Conservation (phyloP, 2,113 vertebrate genomes). For the Notothenia rossii region DNA sequence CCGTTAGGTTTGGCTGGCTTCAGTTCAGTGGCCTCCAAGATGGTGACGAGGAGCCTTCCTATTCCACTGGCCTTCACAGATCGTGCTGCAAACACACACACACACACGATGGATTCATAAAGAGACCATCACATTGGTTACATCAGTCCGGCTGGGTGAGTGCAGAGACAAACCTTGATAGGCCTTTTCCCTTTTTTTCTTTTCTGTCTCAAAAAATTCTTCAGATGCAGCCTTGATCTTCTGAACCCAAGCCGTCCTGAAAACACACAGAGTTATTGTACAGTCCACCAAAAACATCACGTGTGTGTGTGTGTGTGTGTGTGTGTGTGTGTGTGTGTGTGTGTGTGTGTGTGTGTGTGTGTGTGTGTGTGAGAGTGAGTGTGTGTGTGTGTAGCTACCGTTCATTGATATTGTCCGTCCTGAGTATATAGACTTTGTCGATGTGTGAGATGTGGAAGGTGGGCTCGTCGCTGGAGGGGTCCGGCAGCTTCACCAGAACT, state of each 20-base stretch:
- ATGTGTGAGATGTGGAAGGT: constrained; percentile 98
- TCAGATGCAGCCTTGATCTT: constrained; percentile 96
- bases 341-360: background rate
- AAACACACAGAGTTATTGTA: constrained; percentile 9
- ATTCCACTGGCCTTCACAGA: constrained; percentile 92
- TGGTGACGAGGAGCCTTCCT: constrained; percentile 92
- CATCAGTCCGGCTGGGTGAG: background rate
- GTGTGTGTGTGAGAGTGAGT: background rate
- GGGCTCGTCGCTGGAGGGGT: constrained; percentile 95
- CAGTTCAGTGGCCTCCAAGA: constrained; percentile 94
- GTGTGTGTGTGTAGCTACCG: constrained; percentile 81
- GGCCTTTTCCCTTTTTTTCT: constrained; percentile 92
- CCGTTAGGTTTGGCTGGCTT: constrained; percentile 92
- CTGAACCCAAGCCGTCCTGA: constrained; percentile 97
- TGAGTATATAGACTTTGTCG: constrained; percentile 92
- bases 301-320: background rate
- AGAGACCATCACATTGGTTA: background rate
- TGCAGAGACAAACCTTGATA: constrained; percentile 89
- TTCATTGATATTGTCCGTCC: constrained; percentile 95
- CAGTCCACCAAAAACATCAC: background rate
- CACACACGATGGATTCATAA: constrained; percentile 18
- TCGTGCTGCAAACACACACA: constrained; percentile 84
- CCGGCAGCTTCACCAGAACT: constrained; percentile 94
- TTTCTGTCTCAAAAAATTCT: constrained; percentile 93
- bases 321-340: background rate